A percentile compares a stretch with the other conserved stretches of the same genome.
phyloP scores from a whole-genome alignment of 1,140 invertebrate genomes.

The Bicyclus anynana region DNA sequence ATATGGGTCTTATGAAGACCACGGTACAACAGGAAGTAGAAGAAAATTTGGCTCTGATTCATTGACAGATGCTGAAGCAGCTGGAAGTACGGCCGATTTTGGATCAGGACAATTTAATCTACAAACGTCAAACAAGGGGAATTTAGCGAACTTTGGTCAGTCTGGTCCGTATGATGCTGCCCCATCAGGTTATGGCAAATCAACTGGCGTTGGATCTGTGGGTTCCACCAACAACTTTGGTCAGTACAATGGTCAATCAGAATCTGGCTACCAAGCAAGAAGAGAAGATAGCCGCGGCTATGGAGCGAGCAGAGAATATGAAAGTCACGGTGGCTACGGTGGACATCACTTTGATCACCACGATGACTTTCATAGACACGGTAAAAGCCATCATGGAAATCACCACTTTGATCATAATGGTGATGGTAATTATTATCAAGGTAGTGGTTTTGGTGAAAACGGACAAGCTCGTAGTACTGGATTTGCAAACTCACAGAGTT shows the following conservation, averaged over 20 bases:
- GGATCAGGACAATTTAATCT: background rate
- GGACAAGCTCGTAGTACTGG: background rate
- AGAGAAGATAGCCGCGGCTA: background rate
- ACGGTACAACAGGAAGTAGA: background rate
- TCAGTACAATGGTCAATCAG: background rate
- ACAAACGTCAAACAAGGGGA: background rate
- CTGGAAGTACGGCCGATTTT: background rate
- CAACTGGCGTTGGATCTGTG: background rate
- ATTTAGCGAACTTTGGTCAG: background rate
- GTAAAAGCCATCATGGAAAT: background rate
- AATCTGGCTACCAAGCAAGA: background rate
- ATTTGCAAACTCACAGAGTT: background rate
- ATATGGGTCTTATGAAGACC: background rate
- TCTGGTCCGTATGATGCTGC: background rate
- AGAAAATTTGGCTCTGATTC: background rate
- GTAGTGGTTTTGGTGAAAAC: background rate
- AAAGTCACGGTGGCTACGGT: background rate
- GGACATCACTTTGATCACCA: background rate
- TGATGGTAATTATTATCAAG: background rate
- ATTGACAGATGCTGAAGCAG: background rate
- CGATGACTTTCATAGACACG: background rate
- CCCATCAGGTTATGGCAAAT: background rate
- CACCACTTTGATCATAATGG: background rate
- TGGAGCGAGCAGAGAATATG: background rate
- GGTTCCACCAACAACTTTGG: background rate